A percentile compares a stretch with the other conserved stretches of the same genome.
Evolutionary conservation across 2,888 invertebrate species (phyloP).

Genomic region (Gortyna flavago): DNA sequence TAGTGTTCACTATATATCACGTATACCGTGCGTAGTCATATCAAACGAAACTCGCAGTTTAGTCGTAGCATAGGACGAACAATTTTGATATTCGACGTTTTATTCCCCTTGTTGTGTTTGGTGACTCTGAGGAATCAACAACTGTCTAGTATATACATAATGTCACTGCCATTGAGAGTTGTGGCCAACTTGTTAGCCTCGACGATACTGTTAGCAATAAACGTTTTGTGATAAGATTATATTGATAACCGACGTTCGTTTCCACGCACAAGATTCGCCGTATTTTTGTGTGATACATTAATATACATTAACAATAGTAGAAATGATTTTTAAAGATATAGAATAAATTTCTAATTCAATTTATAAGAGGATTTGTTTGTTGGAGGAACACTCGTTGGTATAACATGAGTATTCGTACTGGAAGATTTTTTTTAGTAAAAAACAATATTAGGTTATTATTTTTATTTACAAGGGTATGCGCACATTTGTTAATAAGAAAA

Average conservation of each 20-base stretch:
- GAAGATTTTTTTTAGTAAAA: slow-evolving; percentile 5
- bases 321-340: slow-evolving; percentile 55
- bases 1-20: slow-evolving; percentile 83
- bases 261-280: slow-evolving; percentile 79
- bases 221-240: slow-evolving; percentile 84
- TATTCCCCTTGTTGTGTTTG: slow-evolving; percentile 71
- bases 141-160: slow-evolving; percentile 73
- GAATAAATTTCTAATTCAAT: slow-evolving; percentile 55
- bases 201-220: slow-evolving; percentile 86
- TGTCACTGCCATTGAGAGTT: slow-evolving; percentile 73
- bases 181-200: slow-evolving; percentile 67
- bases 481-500: slow-evolving; percentile 33
- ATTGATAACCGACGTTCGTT: slow-evolving; percentile 74
- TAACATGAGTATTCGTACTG: slow-evolving; percentile 31
- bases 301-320: slow-evolving; percentile 64
- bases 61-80: slow-evolving; percentile 75
- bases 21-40: slow-evolving; percentile 81
- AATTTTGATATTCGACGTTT: slow-evolving; percentile 77
- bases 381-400: slow-evolving; percentile 29
- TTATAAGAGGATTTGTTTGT: slow-evolving; percentile 53
- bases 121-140: slow-evolving; percentile 78
- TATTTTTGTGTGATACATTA: slow-evolving; percentile 67
- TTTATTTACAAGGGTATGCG: slow-evolving; percentile 24
- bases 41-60: slow-evolving; percentile 79
- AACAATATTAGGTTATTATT: slow-evolving; percentile 24